Conservation (phyloP, 2,113 vertebrate genomes). For the Mastomys coucha region DNA sequence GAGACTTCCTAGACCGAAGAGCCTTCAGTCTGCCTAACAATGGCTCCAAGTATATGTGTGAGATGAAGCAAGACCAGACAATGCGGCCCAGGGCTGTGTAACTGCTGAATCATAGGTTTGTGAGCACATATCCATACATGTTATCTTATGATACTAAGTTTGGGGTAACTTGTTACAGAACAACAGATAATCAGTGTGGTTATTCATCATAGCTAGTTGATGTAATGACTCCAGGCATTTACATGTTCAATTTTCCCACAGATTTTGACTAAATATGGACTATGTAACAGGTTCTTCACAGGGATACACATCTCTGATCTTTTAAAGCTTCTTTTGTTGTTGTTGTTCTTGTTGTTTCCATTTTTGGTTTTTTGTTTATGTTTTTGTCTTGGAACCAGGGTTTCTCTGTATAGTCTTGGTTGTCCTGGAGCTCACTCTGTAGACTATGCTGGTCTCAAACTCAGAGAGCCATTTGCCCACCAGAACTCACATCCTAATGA, state of each 20-base stretch:
- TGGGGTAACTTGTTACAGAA: background rate
- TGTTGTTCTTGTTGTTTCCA: background rate
- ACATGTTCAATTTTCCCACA: background rate
- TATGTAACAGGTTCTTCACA: background rate
- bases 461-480: background rate
- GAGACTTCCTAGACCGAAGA: background rate
- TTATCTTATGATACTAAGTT: background rate
- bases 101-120: background rate
- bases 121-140: background rate
- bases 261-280: background rate
- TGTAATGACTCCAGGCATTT: background rate
- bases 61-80: background rate
- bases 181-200: background rate
- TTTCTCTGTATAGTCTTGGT: background rate
- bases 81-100: background rate
- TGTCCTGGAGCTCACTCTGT: background rate
- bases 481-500: background rate
- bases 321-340: background rate
- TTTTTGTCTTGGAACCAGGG: background rate
- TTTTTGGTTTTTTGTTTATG: background rate
- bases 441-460: background rate
- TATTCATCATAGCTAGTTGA: background rate
- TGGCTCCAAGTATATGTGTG: background rate
- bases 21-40: background rate
- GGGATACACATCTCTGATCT: background rate